Conservation (phyloP, 2,113 vertebrate species). For the Peucedramus taeniatus region DNA sequence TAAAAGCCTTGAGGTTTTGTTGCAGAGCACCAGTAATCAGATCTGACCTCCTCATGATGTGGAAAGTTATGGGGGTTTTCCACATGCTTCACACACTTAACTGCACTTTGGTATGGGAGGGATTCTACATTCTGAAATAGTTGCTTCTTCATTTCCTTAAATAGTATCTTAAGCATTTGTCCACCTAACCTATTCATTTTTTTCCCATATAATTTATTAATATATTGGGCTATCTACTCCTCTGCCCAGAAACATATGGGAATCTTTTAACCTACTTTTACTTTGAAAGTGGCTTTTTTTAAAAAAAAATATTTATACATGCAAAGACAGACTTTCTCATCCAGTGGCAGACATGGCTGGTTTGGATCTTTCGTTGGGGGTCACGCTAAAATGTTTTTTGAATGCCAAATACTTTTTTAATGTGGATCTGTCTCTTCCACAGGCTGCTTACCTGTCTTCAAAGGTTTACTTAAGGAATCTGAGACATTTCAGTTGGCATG, state of each 20-base stretch:
- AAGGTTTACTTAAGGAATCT: neutral
- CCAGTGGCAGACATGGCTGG: neutral
- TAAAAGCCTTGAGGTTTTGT: neutral
- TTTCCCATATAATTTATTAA: neutral
- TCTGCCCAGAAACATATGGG: neutral
- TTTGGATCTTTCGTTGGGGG: neutral
- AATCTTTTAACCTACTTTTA: neutral
- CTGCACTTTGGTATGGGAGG: neutral
- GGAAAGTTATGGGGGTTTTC: neutral
- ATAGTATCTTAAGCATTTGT: neutral
- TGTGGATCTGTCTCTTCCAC: neutral
- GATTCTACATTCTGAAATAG: neutral
- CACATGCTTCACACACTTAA: neutral
- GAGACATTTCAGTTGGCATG: neutral
- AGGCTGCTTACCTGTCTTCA: neutral
- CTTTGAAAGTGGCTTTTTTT: neutral
- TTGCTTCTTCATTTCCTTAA: neutral
- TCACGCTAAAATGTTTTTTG: neutral
- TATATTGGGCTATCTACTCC: neutral
- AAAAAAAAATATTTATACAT: neutral
- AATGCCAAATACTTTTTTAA: neutral
- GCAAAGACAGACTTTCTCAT: neutral
- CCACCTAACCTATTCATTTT: neutral
- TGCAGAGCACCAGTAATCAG: neutral
- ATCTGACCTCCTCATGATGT: neutral